These are phyloP conservation scores for Petrosia ficiformis DNA, from an alignment of 37 sponge, comb jelly and placozoan species.

Conservation along the genomic window DNA sequence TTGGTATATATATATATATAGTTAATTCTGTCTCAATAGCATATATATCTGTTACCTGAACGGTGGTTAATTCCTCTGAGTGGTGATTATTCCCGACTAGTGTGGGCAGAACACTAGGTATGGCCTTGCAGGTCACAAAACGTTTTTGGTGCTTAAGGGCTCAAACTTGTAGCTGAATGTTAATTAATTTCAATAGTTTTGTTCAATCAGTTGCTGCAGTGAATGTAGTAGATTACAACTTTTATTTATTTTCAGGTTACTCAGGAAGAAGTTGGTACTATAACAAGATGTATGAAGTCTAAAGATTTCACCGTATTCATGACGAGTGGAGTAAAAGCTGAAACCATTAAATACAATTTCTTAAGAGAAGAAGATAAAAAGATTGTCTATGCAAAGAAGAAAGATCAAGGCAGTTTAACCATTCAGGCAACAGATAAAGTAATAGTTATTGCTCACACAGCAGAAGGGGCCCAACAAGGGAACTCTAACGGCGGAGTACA, in stretches of 20 bases:
- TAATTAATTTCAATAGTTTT: too few relatives aligned
- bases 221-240: too few relatives aligned
- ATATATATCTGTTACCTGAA: too few relatives aligned
- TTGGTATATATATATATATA: too few relatives aligned
- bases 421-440: slow-evolving; percentile 51
- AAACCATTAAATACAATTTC: slow-evolving; percentile 32
- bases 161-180: too few relatives aligned
- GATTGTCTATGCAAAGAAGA: slow-evolving; percentile 32
- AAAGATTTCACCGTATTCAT: slow-evolving; percentile 36
- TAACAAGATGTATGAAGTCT: slow-evolving; percentile 24
- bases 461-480: slow-evolving; percentile 55
- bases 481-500: slow-evolving; percentile 42
- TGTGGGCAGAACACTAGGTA: too few relatives aligned
- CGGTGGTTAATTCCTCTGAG: too few relatives aligned
- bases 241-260: slow-evolving; percentile 18
- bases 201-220: too few relatives aligned
- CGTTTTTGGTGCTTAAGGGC: too few relatives aligned
- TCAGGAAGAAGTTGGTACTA: slow-evolving; percentile 18
- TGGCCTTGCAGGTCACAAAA: too few relatives aligned
- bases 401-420: slow-evolving; percentile 29
- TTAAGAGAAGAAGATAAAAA: slow-evolving; percentile 40
- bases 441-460: slow-evolving; percentile 42
- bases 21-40: too few relatives aligned
- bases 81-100: too few relatives aligned
- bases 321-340: slow-evolving; percentile 22